phyloP scores from a whole-genome alignment of 2,113 vertebrate genomes.

The Etheostoma spectabile region DNA sequence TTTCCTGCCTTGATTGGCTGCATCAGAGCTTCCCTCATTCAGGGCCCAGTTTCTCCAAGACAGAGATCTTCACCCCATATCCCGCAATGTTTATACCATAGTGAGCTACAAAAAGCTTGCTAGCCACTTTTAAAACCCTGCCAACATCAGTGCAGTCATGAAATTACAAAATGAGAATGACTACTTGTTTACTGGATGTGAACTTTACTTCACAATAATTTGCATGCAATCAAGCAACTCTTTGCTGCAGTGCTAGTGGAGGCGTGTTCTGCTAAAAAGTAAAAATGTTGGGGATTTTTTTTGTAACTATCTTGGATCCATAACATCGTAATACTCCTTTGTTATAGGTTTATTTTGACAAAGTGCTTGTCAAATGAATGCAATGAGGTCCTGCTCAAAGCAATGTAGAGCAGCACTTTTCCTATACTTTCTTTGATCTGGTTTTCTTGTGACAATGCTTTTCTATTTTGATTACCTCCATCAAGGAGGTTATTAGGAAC shows the following conservation, averaged over 20 bases:
- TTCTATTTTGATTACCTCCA: background rate
- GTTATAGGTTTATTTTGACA: background rate
- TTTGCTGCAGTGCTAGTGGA: background rate
- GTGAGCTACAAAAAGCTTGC: background rate
- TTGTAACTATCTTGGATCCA: background rate
- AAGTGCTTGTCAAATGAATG: background rate
- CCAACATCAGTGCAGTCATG: background rate
- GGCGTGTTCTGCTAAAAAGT: background rate
- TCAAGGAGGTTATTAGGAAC: background rate
- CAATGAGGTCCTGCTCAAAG: background rate
- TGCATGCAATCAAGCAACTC: constrained; percentile 15
- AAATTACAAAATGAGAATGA: constrained; percentile 8
- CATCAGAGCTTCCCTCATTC: constrained; percentile 34
- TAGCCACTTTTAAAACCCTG: background rate
- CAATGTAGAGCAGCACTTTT: background rate
- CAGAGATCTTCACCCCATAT: background rate
- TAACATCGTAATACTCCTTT: background rate
- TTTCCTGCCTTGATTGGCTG: constrained; percentile 60
- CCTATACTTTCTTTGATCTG: background rate
- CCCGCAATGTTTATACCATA: background rate
- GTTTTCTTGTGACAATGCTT: background rate
- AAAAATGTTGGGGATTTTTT: background rate
- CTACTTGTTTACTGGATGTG: background rate
- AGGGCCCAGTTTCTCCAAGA: constrained; percentile 23
- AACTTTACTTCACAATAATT: constrained; percentile 16